Base-by-base conservation (phyloP, 2,113 vertebrate genomes). In the Sylvietta virens region DNA sequence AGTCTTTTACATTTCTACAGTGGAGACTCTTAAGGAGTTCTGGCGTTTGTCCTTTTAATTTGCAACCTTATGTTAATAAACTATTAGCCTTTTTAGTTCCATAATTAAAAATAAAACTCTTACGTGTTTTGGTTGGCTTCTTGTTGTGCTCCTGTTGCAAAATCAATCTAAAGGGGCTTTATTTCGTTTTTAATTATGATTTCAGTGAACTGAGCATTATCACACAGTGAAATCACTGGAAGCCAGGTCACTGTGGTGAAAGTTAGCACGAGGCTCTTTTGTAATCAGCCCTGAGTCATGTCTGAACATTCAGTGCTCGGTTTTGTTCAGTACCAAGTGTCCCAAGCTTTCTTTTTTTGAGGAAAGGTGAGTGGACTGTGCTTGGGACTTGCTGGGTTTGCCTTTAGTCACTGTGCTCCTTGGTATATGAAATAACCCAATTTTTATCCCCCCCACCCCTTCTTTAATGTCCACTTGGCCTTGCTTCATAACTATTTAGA, bases 281-380 rank as follows among this genome's bases (percentile, higher is more conserved):
- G 92, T 92, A 95, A 96, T 67, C 20, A 1, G 56, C 45, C 58
- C 66, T 96, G 94, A 97, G 74, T 95, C 94, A 93, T n/a, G 79
- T 86, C 94, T 94, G 94, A 81, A 95, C 67, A 30, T 77, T 47
- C 30, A 88, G 94, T 92, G 74, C 91, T 66, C 1, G 6, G 64
- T 62, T 89, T 66, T 60, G 67, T 80, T 42, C 58, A n/a, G 93
- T 14, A 91, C 85, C 85, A 19, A 95, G 62, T 93, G 92, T 95
- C 88, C 90, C 33, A 56, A 56, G 13, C 54, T 60, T 58, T 26
- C 3, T 47, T 45, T 64, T 33, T 22, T 28, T 28, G 39, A 23
- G 53, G 67, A 54, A 79, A 90, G 90, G 74, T 88, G 93, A 47
- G 44, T 44, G 70, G 48, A 15, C 31, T 47, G 42, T 70, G 42